Evolutionary conservation across 2,797 vertebrate species (phyloP).

Genomic region (Bovichtus diacanthus): DNA sequence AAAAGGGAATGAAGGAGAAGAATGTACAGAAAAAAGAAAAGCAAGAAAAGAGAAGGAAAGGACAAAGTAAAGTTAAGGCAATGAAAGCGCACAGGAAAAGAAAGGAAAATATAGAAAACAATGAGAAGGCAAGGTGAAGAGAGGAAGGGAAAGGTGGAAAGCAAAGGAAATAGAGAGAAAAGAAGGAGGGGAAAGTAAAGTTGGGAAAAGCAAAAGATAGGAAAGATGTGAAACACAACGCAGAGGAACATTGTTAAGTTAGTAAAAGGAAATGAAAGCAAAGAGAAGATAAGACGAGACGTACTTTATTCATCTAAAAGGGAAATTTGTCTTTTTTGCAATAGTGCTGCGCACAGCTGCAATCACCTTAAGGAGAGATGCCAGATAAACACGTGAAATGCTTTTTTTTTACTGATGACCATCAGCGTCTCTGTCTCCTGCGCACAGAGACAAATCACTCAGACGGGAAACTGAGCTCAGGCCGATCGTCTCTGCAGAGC

Average conservation of each 20-base stretch:
- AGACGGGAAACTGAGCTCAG: constrained; percentile 35
- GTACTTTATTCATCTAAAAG: too few species aligned
- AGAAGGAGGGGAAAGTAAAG: neutral
- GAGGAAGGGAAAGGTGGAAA: neutral
- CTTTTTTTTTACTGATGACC: constrained; percentile 50
- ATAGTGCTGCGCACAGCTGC: too few species aligned
- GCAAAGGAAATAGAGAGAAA: neutral
- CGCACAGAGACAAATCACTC: constrained; percentile 49
- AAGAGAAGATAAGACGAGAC: neutral
- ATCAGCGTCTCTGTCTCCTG: constrained; percentile 47
- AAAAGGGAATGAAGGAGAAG: neutral
- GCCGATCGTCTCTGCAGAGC: constrained; percentile 46
- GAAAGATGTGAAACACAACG: neutral
- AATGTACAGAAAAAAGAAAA: too few species aligned
- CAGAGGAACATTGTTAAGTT: constrained; percentile 11
- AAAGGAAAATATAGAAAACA: neutral
- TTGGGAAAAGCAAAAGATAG: neutral
- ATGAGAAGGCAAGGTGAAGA: neutral
- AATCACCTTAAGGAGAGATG: neutral
- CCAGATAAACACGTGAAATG: constrained; percentile 46
- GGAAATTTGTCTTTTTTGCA: too few species aligned
- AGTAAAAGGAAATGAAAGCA: constrained; percentile 44
- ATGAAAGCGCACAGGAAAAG: neutral
- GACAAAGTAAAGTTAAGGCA: neutral
- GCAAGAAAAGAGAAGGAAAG: neutral